Conservation (phyloP, 1,140 invertebrate genomes). For the Lasioglossum albipes region DNA sequence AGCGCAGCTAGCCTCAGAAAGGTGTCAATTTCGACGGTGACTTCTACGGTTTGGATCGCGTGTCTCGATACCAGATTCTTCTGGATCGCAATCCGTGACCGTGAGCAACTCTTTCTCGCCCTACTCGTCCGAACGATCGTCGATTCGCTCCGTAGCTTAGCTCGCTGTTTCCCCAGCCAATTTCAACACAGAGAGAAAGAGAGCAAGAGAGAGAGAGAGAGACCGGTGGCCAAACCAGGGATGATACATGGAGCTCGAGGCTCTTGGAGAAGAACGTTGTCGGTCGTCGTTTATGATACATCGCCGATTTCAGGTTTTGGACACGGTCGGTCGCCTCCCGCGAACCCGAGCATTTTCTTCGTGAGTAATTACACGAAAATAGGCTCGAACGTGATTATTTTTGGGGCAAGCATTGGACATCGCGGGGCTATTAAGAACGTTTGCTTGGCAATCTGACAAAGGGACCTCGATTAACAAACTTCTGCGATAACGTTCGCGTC, state of each 20-base stretch:
- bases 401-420: conserved; percentile 27
- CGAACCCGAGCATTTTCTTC: conserved; percentile 21
- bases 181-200: too few species aligned
- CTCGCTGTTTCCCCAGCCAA: background rate
- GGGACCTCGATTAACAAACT: conserved; percentile 42
- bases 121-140: background rate
- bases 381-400: conserved; percentile 41
- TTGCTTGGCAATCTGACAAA: conserved; percentile 59
- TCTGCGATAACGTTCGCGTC: conserved; percentile 15
- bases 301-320: conserved; percentile 19
- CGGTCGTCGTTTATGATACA: conserved; percentile 32
- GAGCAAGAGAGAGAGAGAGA: too few species aligned
- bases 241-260: background rate
- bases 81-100: background rate
- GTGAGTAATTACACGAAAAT: conserved; percentile 55
- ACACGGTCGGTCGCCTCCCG: conserved; percentile 13
- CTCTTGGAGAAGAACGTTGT: conserved; percentile 5
- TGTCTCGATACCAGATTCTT: background rate
- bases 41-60: too few species aligned
- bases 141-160: conserved; percentile 10
- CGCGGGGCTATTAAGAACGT: conserved; percentile 45
- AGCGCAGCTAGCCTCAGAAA: too few species aligned
- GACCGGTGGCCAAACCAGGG: background rate
- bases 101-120: background rate
- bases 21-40: too few species aligned